Evolutionary conservation across 2,113 vertebrate genomes (phyloP), one percentile per base, ranked within the genome.

Genomic region (Emberiza fucata): DNA sequence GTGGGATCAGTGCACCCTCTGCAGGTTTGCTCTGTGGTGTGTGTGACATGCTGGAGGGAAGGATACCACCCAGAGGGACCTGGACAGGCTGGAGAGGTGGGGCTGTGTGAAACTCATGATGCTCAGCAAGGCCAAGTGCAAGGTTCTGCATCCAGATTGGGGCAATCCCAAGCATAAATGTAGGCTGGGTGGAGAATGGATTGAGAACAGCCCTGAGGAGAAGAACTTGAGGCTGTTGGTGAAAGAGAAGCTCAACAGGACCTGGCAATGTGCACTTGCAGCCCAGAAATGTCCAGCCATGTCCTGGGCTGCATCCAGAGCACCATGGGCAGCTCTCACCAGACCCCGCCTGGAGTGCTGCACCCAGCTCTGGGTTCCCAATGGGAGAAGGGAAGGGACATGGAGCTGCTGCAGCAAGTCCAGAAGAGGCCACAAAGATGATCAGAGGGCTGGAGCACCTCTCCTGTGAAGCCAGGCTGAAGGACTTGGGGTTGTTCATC

Each of bases 81-180:
- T 13, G 50, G 25, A 39, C 37, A 57, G 37, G 66, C 35, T 56
- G 59, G 37, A 50, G 44, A 24, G 51, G 25, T 72, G 68, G 44
- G 27, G 11, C 28, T 0, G 0, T 50, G 60, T 12, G 20, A 33
- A 51, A 19, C 27, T 65, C 28, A 4, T 0, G 8, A 5, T 23
- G 28, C 33, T 81, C 44, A 45, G 12, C 44, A 45, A 37, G 18
- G 51, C 27, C 68, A 44, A 37, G 33, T 16, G 12, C 35, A 35
- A 47, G 4, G 14, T 37, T 21, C 35, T 50, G 42, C 37, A 44
- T 5, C 23, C 11, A 81, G 33, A 51, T 4, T 1, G 2, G 27
- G 50, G 33, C 33, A 81, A 9, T 88, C 15, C 28, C 39, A n/a
- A 28, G 69, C 44, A 45, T 25, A 51, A 13, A 44, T 45, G 24